Evolutionary conservation across 2,113 vertebrate genomes (phyloP), one percentile per base, ranked within the genome.

Genomic region (Recurvirostra avosetta): DNA sequence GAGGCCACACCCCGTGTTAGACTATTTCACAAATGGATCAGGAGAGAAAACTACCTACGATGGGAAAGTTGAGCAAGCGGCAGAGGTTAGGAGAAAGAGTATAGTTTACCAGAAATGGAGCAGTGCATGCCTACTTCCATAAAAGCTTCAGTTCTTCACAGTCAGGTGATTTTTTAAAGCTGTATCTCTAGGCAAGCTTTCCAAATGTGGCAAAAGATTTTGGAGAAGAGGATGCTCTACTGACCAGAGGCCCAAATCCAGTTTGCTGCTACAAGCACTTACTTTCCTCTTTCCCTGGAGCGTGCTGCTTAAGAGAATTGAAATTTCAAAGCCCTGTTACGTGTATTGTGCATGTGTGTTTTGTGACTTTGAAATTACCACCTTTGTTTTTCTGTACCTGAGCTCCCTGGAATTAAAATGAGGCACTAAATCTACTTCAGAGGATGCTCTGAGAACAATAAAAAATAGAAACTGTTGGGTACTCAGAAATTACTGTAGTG

Each of bases 11-110:
- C 94, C 95, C 22, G 6, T 26, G 65, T 94, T 96, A 68, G 61
- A 18, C 65, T 93, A 27, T 93, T 95, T 96, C 95, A 95, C 86
- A 96, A 96, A 96, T 52, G 74, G 74, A 90, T 67, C 22, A 11
- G 75, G 76, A 59, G 45, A 83, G 79, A 86, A 89, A 73, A 47
- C 78, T 75, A 41, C 32, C 63, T 71, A 59, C 63, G 56, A 70
- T 93, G 86, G 61, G 84, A 92, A 93, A 84, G 67, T 38, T 91
- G 88, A 88, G 88, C 72, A 90, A 96, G 90, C 62, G 32, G 67
- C 40, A 38, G 85, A 91, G 36, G 43, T 89, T 77, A 80, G 87
- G 41, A 90, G 67, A 86, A 67, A 66, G 18, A 92, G 19, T 43
- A 45, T 40, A 41, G 58, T 41, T 90, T 50, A 55, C 50, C 49